A percentile compares a stretch with the other conserved stretches of the same genome.
These are phyloP conservation scores for Odontesthes bonariensis DNA, from an alignment of 2,113 vertebrate genomes.

Conservation along the genomic window DNA sequence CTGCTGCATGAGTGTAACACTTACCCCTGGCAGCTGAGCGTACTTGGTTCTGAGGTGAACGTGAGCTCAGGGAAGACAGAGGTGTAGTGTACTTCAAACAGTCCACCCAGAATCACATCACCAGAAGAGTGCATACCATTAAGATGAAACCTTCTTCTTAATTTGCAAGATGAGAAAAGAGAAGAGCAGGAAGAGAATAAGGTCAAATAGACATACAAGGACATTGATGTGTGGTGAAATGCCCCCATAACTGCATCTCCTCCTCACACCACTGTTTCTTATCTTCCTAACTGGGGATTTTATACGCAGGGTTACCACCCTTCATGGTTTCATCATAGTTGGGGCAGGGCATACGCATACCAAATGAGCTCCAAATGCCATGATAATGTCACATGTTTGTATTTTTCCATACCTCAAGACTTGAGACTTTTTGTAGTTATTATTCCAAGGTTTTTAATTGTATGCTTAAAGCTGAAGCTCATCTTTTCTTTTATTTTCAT, in stretches of 20 bases:
- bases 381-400: background rate
- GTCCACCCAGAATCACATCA: conserved; percentile 43
- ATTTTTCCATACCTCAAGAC: background rate
- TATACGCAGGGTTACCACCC: conserved; percentile 25
- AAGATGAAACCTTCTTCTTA: conserved; percentile 34
- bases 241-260: conserved; percentile 13
- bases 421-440: no score
- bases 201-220: background rate
- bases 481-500: no score
- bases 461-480: no score
- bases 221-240: background rate
- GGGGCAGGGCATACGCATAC: background rate
- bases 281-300: conserved; percentile 11
- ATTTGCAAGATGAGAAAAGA: conserved; percentile 18
- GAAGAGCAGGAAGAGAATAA: conserved; percentile 19
- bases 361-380: background rate
- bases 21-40: conserved; percentile 42
- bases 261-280: background rate
- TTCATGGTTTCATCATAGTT: conserved; percentile 4
- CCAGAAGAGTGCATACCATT: conserved; percentile 40
- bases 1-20: background rate
- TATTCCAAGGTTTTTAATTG: no score
- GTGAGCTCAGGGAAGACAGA: conserved; percentile 37
- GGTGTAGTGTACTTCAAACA: conserved; percentile 51
- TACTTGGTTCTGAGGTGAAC: conserved; percentile 28